Conservation (phyloP, 2,113 vertebrate genomes). For the Lagopus muta region DNA sequence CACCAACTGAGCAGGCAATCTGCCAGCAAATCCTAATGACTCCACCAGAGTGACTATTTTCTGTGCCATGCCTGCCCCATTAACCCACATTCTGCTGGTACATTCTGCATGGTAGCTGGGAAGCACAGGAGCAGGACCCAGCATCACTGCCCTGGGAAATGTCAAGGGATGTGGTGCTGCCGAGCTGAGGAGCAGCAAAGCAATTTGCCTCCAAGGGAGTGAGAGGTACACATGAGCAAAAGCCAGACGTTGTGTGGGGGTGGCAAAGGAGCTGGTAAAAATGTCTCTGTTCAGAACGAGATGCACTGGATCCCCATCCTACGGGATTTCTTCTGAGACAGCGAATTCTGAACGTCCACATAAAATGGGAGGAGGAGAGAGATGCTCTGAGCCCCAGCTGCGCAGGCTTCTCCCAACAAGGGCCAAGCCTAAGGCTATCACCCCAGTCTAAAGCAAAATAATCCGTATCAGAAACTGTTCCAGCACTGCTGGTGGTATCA, state of each 20-base stretch:
- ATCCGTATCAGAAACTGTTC: neutral
- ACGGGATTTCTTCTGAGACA: neutral
- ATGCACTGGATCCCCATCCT: neutral
- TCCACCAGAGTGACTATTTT: slow-evolving; percentile 14
- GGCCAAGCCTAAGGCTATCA: neutral
- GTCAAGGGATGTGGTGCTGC: rapidly evolving
- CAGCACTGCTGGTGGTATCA: rapidly evolving
- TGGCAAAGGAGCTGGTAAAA: neutral
- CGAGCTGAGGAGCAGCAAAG: neutral
- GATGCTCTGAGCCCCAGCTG: neutral
- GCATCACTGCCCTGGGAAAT: rapidly evolving
- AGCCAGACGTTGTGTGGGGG: neutral
- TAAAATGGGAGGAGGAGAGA: neutral
- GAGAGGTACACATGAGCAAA: neutral
- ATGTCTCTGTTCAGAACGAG: neutral
- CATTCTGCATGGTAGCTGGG: neutral
- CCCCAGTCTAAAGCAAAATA: neutral
- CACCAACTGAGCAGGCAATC: slow-evolving; percentile 26
- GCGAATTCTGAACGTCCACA: rapidly evolving
- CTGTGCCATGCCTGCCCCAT: slow-evolving; percentile 55
- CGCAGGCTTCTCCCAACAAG: neutral
- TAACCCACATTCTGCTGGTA: slow-evolving; percentile 58
- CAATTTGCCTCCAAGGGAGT: neutral
- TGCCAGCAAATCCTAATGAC: slow-evolving; percentile 48
- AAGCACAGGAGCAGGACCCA: rapidly evolving